These are phyloP conservation scores for Asobara japonica DNA, from an alignment of 1,140 invertebrate species.

Conservation along the genomic window DNA sequence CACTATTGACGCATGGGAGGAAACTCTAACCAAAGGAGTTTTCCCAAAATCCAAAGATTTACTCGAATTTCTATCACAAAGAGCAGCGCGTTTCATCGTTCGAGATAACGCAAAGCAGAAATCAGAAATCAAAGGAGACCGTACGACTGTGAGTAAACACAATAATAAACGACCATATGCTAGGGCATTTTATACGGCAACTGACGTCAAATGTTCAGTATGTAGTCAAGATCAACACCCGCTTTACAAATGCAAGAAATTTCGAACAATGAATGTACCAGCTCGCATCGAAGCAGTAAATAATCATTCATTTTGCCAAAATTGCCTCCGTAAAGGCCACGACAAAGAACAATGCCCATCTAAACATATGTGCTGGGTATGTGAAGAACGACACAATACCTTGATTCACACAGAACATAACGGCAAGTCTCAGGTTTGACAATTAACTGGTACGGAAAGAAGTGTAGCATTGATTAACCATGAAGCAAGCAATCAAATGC, in stretches of 20 bases:
- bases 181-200: background rate
- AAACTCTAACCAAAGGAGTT: background rate
- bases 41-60: background rate
- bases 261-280: background rate
- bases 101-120: background rate
- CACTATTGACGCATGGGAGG: background rate
- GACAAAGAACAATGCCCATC: background rate
- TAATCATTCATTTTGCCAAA: background rate
- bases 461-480: background rate
- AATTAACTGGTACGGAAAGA: background rate
- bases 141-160: background rate
- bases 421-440: background rate
- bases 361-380: background rate
- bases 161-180: background rate
- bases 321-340: background rate
- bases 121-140: background rate
- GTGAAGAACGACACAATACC: background rate
- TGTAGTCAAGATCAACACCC: background rate
- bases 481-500: conserved; percentile 6
- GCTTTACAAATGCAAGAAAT: background rate
- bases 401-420: background rate
- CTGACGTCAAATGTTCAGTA: background rate
- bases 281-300: background rate
- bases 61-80: background rate
- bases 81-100: background rate